Evolutionary conservation across 2,113 vertebrate species (phyloP).

Genomic region (Pholis gunnellus): DNA sequence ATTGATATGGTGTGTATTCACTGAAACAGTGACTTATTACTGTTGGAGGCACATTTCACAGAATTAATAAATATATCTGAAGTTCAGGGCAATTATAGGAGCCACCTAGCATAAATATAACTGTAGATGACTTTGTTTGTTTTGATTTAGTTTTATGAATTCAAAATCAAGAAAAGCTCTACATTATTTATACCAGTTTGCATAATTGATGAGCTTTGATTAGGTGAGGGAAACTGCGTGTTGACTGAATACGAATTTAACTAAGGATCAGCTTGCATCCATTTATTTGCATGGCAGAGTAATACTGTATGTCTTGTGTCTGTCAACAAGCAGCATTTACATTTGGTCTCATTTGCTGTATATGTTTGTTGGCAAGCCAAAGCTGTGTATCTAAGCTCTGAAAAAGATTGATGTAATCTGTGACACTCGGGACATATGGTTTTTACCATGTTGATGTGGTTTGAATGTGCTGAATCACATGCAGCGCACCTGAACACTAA

Average conservation of each 20-base stretch:
- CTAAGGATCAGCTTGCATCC: too few relatives aligned
- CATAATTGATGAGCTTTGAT: background rate
- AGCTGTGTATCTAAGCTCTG: background rate
- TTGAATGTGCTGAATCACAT: slow-evolving; percentile 38
- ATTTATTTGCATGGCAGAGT: background rate
- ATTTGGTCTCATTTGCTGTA: background rate
- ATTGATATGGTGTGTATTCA: slow-evolving; percentile 18
- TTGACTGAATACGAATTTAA: slow-evolving; percentile 18
- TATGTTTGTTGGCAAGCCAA: background rate
- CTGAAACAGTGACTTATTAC: background rate
- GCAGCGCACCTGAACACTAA: background rate
- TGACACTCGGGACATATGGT: background rate
- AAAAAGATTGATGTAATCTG: background rate
- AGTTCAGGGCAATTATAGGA: slow-evolving; percentile 12
- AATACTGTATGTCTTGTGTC: background rate
- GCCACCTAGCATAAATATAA: background rate
- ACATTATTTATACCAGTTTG: background rate
- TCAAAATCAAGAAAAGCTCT: background rate
- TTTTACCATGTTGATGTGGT: background rate
- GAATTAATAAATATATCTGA: background rate
- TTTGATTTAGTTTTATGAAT: background rate
- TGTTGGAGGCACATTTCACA: background rate
- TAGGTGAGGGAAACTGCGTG: background rate
- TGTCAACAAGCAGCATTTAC: background rate
- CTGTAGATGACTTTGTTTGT: background rate